A percentile compares a stretch with the other conserved stretches of the same genome.
Conservation (phyloP, 1,140 invertebrate species). For the Heterodera carotae region DNA sequence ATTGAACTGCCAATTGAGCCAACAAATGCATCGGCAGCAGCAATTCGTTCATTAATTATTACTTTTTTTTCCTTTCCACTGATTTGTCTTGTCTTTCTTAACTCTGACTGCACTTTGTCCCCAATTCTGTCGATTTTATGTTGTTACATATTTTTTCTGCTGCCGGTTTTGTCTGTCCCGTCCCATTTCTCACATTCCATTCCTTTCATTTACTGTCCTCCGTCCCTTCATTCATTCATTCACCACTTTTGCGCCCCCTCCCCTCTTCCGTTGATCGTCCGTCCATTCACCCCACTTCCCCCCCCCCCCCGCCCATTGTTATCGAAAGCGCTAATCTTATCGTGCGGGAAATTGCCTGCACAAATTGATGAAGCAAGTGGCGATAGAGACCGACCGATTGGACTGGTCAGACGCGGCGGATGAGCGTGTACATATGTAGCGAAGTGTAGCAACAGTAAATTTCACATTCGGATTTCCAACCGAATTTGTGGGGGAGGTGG, state of each 20-base stretch:
- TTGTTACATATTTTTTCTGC: too few relatives aligned
- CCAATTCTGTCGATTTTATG: too few relatives aligned
- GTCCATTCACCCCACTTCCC: slow-evolving; percentile 3
- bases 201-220: neutral
- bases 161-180: too few relatives aligned
- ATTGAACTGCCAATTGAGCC: too few relatives aligned
- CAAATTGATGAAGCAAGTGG: slow-evolving; percentile 12
- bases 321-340: slow-evolving; percentile 16
- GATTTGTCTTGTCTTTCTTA: neutral
- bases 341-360: neutral
- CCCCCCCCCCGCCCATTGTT: neutral
- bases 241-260: neutral
- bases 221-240: neutral
- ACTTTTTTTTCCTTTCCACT: too few relatives aligned
- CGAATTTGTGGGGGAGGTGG: too few relatives aligned
- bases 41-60: too few relatives aligned
- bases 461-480: too few relatives aligned
- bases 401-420: slow-evolving; percentile 3
- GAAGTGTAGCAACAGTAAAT: too few relatives aligned
- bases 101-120: too few relatives aligned
- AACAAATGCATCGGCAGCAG: too few relatives aligned
- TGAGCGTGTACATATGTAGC: neutral
- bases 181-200: neutral
- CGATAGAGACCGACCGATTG: slow-evolving; percentile 11
- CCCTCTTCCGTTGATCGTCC: slow-evolving; percentile 14